phyloP scores from a whole-genome alignment of 1,140 invertebrate genomes.

The Scaptomyza graminum region DNA sequence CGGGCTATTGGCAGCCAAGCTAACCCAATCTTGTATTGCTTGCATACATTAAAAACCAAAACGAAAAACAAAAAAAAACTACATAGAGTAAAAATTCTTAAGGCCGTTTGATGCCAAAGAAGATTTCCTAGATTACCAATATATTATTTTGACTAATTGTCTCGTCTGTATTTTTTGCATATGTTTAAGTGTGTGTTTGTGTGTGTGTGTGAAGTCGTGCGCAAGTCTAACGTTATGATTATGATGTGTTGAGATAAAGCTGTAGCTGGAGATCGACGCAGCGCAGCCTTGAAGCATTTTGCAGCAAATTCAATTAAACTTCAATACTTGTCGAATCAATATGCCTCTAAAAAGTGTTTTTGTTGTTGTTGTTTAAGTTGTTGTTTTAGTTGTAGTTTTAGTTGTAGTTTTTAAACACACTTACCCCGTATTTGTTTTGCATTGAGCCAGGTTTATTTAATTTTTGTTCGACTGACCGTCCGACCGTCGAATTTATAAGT shows the following conservation, averaged over 20 bases:
- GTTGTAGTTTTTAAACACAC: constrained; percentile 39
- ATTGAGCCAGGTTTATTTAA: constrained; percentile 76
- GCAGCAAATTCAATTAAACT: constrained; percentile 79
- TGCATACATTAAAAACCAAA: constrained; percentile 45
- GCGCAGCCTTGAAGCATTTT: constrained; percentile 72
- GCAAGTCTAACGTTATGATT: constrained; percentile 55
- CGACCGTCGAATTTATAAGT: constrained; percentile 31
- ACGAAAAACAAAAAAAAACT: no score
- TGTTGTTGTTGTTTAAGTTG: neutral
- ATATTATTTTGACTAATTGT: constrained; percentile 80
- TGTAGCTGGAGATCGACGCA: constrained; percentile 48
- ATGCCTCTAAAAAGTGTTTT: constrained; percentile 41
- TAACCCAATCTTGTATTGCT: constrained; percentile 44
- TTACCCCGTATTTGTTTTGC: constrained; percentile 69
- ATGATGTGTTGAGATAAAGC: constrained; percentile 51
- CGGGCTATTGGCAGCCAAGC: constrained; percentile 10
- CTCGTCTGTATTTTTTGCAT: neutral
- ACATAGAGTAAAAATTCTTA: constrained; percentile 43
- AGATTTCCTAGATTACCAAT: constrained; percentile 74
- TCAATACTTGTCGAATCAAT: constrained; percentile 80
- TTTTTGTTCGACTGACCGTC: constrained; percentile 19
- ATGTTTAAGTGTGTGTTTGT: constrained; percentile 21
- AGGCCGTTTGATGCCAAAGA: constrained; percentile 74
- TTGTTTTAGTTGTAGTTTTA: constrained; percentile 16
- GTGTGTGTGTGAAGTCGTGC: constrained; percentile 43